phyloP scores from a whole-genome alignment of 2,888 invertebrate genomes.

The Volucella zonaria region DNA sequence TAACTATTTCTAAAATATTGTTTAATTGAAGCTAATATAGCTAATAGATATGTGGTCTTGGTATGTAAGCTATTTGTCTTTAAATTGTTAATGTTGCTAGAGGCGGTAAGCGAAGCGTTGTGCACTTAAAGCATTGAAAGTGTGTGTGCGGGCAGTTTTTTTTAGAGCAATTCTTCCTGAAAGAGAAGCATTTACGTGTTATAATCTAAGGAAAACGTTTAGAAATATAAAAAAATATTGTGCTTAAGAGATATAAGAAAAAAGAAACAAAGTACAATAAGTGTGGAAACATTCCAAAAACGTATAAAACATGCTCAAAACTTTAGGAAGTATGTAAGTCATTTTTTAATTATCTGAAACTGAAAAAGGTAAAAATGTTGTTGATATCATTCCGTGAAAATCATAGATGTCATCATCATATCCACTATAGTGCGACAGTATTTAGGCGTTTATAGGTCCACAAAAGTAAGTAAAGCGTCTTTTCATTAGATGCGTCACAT shows the following conservation, averaged over 20 bases:
- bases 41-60: conserved; percentile 50
- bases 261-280: too few relatives aligned
- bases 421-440: too few relatives aligned
- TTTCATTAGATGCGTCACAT: too few relatives aligned
- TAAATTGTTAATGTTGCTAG: conserved; percentile 42
- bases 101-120: conserved; percentile 62
- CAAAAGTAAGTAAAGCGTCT: too few relatives aligned
- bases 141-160: conserved; percentile 21
- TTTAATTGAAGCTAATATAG: conserved; percentile 51
- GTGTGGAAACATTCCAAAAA: too few relatives aligned
- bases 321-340: too few relatives aligned
- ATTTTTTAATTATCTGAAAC: too few relatives aligned
- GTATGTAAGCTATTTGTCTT: conserved; percentile 19
- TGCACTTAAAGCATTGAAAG: conserved; percentile 34
- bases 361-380: too few relatives aligned
- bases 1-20: neutral
- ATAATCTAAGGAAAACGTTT: neutral
- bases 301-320: too few relatives aligned
- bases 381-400: too few relatives aligned
- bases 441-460: too few relatives aligned
- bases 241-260: conserved; percentile 1
- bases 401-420: too few relatives aligned
- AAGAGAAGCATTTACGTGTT: conserved; percentile 27
- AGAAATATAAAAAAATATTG: conserved; percentile 8
- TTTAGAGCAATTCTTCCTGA: conserved; percentile 67